Evolutionary conservation across 2,888 invertebrate species (phyloP).

Genomic region (Epinotia nisella): DNA sequence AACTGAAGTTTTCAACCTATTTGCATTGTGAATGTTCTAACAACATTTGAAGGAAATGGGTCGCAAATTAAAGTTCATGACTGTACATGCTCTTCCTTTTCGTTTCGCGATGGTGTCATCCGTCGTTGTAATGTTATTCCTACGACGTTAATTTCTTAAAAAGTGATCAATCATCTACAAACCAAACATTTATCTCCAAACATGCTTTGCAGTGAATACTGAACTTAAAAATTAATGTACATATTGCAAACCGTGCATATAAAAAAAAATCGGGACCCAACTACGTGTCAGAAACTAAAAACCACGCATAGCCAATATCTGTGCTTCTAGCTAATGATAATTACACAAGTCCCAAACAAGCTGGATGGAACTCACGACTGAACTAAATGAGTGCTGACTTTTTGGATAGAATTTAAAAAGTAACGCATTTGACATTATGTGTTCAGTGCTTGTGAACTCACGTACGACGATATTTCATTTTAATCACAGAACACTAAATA

Average conservation of each 20-base stretch:
- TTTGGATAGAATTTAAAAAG: not conserved
- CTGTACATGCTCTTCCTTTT: too few relatives aligned
- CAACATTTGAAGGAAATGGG: too few relatives aligned
- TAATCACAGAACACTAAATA: too few relatives aligned
- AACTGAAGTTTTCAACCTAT: too few relatives aligned
- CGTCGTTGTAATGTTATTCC: too few relatives aligned
- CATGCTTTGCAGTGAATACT: constrained; percentile 20
- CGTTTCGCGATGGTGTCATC: too few relatives aligned
- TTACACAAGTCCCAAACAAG: not conserved
- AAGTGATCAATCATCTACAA: not conserved
- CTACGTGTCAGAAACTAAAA: not conserved
- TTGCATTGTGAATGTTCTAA: too few relatives aligned
- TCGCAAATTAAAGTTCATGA: too few relatives aligned
- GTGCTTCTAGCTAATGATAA: constrained; percentile 2
- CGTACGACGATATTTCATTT: too few relatives aligned
- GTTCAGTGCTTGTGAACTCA: too few relatives aligned
- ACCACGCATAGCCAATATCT: constrained; percentile 11
- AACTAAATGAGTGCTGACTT: constrained; percentile 7
- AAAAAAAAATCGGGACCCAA: constrained; percentile 1
- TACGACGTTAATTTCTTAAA: too few relatives aligned
- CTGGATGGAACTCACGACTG: not conserved
- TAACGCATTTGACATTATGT: too few relatives aligned
- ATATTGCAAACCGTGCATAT: constrained; percentile 12
- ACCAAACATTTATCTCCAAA: not conserved
- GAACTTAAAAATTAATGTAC: constrained; percentile 1